phyloP scores from a whole-genome alignment of 1,140 invertebrate species.

The Cylas formicarius region DNA sequence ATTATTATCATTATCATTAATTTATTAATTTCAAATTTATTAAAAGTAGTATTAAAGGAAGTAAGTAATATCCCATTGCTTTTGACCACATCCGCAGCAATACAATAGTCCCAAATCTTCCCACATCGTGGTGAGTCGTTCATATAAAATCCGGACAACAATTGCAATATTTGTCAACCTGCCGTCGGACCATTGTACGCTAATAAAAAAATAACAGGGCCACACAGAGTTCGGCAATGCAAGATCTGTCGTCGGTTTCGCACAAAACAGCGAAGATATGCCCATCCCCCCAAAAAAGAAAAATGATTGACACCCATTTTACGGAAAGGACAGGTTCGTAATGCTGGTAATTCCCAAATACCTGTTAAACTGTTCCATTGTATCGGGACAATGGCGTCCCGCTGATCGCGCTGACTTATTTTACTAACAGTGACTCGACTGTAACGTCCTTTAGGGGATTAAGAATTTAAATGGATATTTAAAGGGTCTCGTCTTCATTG shows the following conservation, averaged over 20 bases:
- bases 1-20: too few species aligned
- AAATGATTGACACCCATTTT: constrained; percentile 26
- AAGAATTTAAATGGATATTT: neutral
- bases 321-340: constrained; percentile 8
- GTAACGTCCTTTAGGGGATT: too few species aligned
- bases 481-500: constrained; percentile 17
- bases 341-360: constrained; percentile 29
- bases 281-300: too few species aligned
- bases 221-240: constrained; percentile 22
- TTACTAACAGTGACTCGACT: constrained; percentile 1
- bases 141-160: neutral
- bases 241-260: constrained; percentile 25
- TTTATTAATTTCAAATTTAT: too few species aligned
- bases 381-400: constrained; percentile 26
- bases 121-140: too few species aligned
- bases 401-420: constrained; percentile 11
- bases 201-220: constrained; percentile 13
- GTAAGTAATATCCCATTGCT: too few species aligned
- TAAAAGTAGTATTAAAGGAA: too few species aligned
- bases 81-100: too few species aligned
- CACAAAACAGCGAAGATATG: constrained; percentile 22
- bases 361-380: constrained; percentile 32
- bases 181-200: neutral
- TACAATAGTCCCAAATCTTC: too few species aligned
- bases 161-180: constrained; percentile 6